Evolutionary conservation across 2,113 vertebrate species (phyloP).

Genomic region (Dipodomys merriami): DNA sequence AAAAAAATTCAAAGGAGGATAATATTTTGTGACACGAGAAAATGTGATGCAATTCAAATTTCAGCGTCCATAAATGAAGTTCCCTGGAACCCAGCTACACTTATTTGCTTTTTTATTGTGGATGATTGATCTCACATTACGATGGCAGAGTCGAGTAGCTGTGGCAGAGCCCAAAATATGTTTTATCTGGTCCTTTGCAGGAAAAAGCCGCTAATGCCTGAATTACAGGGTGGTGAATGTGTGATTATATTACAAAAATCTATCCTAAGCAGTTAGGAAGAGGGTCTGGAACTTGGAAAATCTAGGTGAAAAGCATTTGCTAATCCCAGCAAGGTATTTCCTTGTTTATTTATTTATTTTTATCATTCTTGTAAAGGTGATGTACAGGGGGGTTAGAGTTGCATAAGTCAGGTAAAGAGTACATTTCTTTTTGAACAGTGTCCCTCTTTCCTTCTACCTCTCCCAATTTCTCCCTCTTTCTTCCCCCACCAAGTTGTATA

Average conservation of each 20-base stretch:
- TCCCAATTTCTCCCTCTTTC: too few species aligned
- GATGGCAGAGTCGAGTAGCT: not conserved
- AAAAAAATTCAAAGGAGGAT: not conserved
- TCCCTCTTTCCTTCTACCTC: too few species aligned
- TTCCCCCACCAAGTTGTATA: too few species aligned
- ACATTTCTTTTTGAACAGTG: too few species aligned
- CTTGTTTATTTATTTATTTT: too few species aligned
- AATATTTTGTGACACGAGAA: constrained; percentile 22
- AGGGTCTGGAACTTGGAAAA: not conserved
- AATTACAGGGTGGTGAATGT: not conserved
- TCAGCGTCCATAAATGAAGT: constrained; percentile 14
- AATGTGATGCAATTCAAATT: constrained; percentile 16
- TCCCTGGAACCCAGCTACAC: not conserved
- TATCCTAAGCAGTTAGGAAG: not conserved
- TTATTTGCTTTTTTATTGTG: constrained; percentile 39
- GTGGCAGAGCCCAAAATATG: constrained; percentile 43
- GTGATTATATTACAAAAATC: not conserved
- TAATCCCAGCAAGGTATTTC: not conserved
- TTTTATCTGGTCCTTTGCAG: not conserved
- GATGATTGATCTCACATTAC: not conserved
- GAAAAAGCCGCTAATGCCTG: not conserved
- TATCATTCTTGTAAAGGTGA: too few species aligned
- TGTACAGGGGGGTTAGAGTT: too few species aligned
- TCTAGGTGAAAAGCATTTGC: not conserved
- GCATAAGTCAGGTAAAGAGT: too few species aligned